Base-by-base conservation (phyloP, 2,113 vertebrate genomes). In the Barbus barbus region DNA sequence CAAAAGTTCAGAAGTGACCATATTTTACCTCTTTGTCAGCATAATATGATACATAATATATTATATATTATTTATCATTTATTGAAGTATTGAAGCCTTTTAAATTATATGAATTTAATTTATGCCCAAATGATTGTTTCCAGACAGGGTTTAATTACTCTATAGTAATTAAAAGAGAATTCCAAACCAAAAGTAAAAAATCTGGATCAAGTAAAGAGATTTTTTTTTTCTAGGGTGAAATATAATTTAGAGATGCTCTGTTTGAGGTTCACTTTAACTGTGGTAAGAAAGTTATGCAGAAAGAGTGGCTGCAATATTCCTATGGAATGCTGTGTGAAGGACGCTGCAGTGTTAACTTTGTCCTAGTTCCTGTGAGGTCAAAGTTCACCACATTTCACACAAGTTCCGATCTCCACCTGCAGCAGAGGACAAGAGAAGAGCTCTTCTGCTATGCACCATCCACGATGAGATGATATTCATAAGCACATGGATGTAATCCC, bases 381-480 rank as follows among this genome's bases (percentile, higher is more conserved):
- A 48, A 80, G 78, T 63, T 80, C 78, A 80, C 41, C 1, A 9
- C 12, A 8, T 80, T 33, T 67, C 24, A 48, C 41, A 20, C 18
- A 0, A n/a, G 60, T 48, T 67, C 9, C 1, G 11, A 67, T 65
- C 38, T 48, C 60, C 78, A 67, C 14, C 61, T 9, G 24, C 78
- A 31, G 79, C 73, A 53, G 58, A 28, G 83, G 67, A 83, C 65
- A 53, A 67, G 31, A 85, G 71, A 76, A 88, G 86, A 77, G 51
- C 81, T 83, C 84, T 85, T 87, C 86, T 85, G 69, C 53, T 82
- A 14, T 65, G 69, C 81, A 61, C 76, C 71, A 61, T 87, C 71
- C 65, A 73, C 48, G 16, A 58, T n/a, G 41, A 51, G 69, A 84
- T 83, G 81, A 85, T 85, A 87, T 81, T 74, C 69, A 76, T 69